phyloP scores from a whole-genome alignment of 2,113 vertebrate species.

The Astur gentilis region DNA sequence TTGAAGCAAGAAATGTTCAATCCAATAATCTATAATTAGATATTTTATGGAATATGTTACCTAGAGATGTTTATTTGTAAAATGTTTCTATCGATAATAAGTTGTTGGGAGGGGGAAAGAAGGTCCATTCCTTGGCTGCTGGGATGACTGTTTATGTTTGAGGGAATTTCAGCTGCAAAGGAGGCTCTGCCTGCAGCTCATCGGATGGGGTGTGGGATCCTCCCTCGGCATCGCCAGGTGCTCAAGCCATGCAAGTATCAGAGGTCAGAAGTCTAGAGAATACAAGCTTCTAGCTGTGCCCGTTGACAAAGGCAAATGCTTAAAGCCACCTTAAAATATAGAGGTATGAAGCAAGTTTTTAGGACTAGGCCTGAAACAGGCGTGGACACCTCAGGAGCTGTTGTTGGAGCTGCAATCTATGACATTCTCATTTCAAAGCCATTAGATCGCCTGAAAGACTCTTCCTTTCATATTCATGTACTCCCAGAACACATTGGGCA shows the following conservation, averaged over 20 bases:
- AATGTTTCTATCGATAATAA: constrained; percentile 53
- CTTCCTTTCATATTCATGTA: neutral
- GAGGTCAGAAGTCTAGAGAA: neutral
- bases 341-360: fast-evolving
- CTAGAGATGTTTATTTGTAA: constrained; percentile 63
- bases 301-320: neutral
- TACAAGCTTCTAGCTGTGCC: neutral
- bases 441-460: neutral
- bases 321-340: neutral
- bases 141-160: neutral
- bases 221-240: neutral
- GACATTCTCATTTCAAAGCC: neutral
- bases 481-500: neutral
- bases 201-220: fast-evolving
- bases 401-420: fast-evolving
- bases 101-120: neutral
- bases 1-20: constrained; percentile 64
- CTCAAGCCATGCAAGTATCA: neutral
- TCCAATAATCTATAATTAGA: constrained; percentile 68
- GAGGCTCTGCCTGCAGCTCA: neutral
- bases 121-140: neutral
- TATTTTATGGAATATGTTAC: constrained; percentile 62
- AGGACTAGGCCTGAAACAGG: neutral
- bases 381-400: neutral
- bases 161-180: neutral